Evolutionary conservation across 2,797 vertebrate species (phyloP), one percentile per base, ranked within the genome.

Genomic region (Scolopax bukidnonensis): DNA sequence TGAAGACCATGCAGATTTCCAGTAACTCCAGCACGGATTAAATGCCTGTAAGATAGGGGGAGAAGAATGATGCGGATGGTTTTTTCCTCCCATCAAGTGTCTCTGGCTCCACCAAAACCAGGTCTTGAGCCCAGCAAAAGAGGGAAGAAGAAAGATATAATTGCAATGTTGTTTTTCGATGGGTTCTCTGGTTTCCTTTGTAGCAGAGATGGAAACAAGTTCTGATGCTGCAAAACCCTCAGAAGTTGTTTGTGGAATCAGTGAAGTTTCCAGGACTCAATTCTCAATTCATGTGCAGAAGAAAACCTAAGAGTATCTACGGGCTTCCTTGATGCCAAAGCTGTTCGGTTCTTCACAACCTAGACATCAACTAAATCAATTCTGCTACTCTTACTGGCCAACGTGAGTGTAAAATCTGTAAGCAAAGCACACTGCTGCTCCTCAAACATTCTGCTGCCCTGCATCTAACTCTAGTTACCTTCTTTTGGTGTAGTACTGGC

Each of bases 21-120:
- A 12, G 1, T 75, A 79, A 73, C 27, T 67, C 57, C 27, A 79
- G 28, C 28, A 61, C 63, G 47, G 23, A 53, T 71, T 79, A 53
- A 50, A 30, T 32, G 41, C 41, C 67, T 87, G 38, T 24, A 75
- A 48, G 23, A 53, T 13, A 17, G 2, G 4, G 6, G 18, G n/a
- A 68, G n/a, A 68, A 41, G n/a, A 81, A 60, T 2, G 1, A 36
- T 48, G 43, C 0, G 0, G 10, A 19, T 87, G 1, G 3, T 68
- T 68, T 61, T 57, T 89, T 65, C 21, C 33, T 73, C 16, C 15
- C 24, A n/a, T 60, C 50, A 40, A 4, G n/a, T 63, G 6, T 76
- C 13, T 64, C 24, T 92, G 48, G 12, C 45, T 56, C 33, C 15
- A 23, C 36, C 15, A 75, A 53, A 88, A 65, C 2, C 16, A 8